Percentiles rank a stretch among this genome's conserved stretches.
Conservation (phyloP, 2,888 invertebrate species). For the Ormyrus pomaceus region DNA sequence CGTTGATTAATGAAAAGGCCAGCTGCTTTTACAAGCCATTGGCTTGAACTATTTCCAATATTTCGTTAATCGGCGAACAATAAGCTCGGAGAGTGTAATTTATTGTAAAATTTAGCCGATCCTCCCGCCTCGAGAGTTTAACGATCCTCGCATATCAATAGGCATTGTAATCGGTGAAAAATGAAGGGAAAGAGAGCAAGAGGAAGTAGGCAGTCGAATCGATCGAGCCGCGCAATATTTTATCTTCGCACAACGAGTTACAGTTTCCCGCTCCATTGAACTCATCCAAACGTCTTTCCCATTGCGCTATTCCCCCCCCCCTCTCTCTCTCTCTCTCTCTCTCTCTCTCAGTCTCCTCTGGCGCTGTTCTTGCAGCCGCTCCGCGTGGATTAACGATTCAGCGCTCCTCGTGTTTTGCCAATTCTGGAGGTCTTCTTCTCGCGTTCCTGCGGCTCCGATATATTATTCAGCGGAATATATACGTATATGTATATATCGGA, state of each 20-base stretch:
- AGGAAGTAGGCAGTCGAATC: constrained; percentile 15
- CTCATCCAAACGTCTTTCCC: constrained; percentile 53
- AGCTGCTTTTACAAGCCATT: not conserved
- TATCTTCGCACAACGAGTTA: constrained; percentile 55
- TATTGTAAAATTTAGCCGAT: constrained; percentile 5
- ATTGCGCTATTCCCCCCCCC: constrained; percentile 20
- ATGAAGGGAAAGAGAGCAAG: constrained; percentile 2
- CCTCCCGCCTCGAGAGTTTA: not conserved
- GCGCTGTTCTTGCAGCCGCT: constrained; percentile 1
- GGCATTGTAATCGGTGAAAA: constrained; percentile 36
- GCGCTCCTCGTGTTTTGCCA: constrained; percentile 31
- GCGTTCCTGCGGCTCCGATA: constrained; percentile 34
- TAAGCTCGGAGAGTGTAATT: not conserved
- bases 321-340: not conserved
- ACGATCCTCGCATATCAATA: not conserved
- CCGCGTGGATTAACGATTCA: constrained; percentile 35
- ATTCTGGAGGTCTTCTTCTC: constrained; percentile 23
- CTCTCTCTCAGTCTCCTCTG: not conserved
- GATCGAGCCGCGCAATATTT: constrained; percentile 52
- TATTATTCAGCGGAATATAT: constrained; percentile 43
- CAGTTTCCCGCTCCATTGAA: constrained; percentile 58
- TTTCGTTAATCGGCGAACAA: not conserved
- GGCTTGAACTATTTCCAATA: not conserved
- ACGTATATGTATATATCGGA: not conserved
- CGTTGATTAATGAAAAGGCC: not conserved